phyloP scores from a whole-genome alignment of 1,140 invertebrate species.

The Dreissena polymorpha region DNA sequence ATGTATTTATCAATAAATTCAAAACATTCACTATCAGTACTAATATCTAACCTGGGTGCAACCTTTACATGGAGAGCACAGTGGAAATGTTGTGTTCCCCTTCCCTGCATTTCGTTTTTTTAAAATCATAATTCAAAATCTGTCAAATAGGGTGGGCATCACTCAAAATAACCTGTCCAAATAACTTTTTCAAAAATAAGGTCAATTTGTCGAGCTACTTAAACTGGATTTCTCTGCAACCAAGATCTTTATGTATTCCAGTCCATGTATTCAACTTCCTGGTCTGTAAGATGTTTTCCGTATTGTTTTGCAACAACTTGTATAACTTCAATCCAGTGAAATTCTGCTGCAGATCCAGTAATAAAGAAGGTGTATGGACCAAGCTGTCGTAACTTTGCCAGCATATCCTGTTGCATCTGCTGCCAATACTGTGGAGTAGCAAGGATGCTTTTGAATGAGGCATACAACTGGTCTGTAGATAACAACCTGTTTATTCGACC shows the following conservation, averaged over 20 bases:
- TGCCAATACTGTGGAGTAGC: conserved; percentile 48
- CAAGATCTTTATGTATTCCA: conserved; percentile 48
- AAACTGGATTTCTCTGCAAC: conserved; percentile 46
- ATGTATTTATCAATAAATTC: conserved; percentile 43
- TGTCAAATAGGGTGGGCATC: conserved; percentile 21
- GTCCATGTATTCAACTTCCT: conserved; percentile 45
- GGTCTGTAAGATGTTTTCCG: conserved; percentile 15
- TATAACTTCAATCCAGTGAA: conserved; percentile 43
- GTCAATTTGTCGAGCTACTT: conserved; percentile 44
- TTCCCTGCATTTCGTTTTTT: conserved; percentile 50
- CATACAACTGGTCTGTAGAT: conserved; percentile 35
- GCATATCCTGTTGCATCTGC: conserved; percentile 46
- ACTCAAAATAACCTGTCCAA: conserved; percentile 30
- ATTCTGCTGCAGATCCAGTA: conserved; percentile 50
- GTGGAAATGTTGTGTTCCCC: conserved; percentile 48
- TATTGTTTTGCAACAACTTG: conserved; percentile 45
- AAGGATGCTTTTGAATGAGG: conserved; percentile 29
- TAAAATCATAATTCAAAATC: conserved; percentile 36
- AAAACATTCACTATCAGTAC: conserved; percentile 39
- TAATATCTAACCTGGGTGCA: conserved; percentile 33
- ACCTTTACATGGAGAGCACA: conserved; percentile 47
- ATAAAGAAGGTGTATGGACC: conserved; percentile 45
- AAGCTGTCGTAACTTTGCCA: conserved; percentile 45
- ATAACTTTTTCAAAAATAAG: conserved; percentile 49
- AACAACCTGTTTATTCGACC: conserved; percentile 14